phyloP scores from a whole-genome alignment of 2,888 invertebrate species.

The Amorpha juglandis region DNA sequence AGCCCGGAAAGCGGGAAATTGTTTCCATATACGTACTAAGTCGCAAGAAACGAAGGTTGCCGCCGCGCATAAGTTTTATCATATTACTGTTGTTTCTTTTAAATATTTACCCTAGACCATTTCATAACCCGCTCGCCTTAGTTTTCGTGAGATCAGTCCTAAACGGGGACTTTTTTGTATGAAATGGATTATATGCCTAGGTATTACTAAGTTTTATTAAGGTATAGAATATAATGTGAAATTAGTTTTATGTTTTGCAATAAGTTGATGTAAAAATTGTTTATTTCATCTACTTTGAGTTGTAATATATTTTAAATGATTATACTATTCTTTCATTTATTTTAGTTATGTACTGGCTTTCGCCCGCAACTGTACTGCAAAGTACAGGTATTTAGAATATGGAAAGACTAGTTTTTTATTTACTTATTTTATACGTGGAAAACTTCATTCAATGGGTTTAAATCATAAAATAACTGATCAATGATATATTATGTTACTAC shows the following conservation, averaged over 20 bases:
- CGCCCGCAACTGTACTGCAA: too few relatives aligned
- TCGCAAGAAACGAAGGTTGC: too few relatives aligned
- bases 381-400: too few relatives aligned
- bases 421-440: too few relatives aligned
- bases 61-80: background rate
- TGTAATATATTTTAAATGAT: constrained; percentile 23
- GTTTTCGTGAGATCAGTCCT: constrained; percentile 52
- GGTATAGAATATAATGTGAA: constrained; percentile 14
- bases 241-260: background rate
- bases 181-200: constrained; percentile 63
- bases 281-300: constrained; percentile 21
- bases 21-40: too few relatives aligned
- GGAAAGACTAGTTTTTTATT: too few relatives aligned
- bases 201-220: constrained; percentile 38
- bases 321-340: background rate
- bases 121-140: constrained; percentile 30
- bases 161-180: constrained; percentile 81
- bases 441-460: too few relatives aligned
- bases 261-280: constrained; percentile 20
- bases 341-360: background rate
- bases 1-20: too few relatives aligned
- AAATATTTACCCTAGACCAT: constrained; percentile 25
- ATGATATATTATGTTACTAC: too few relatives aligned
- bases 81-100: constrained; percentile 3
- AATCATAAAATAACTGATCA: too few relatives aligned